Base-by-base conservation (phyloP, 2,113 vertebrate genomes). In the Pipa parva region DNA sequence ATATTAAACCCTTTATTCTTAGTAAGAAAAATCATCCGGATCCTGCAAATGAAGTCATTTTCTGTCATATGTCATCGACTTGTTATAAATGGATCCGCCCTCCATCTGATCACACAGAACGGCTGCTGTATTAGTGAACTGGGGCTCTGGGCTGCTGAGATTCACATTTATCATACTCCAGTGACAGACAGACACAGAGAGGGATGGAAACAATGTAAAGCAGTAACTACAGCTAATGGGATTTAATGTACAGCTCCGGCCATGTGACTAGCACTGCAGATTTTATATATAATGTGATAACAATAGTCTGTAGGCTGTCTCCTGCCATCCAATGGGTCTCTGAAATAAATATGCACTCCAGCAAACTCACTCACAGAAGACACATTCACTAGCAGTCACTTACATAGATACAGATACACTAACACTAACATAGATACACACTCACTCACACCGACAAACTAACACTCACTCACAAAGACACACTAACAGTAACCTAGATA, bases 11-110 rank as follows among this genome's bases (percentile, higher is more conserved):
- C 11, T 36, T 27, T 51, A 18, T 57, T 15, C 45, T 49, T 50
- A 56, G 22, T 59, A 56, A 24, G 56, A 27, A n/a, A 58, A 66
- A 66, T n/a, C 59, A 28, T 39, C 11, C 7, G 11, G 27, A 33
- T 58, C 49, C 36, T 58, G 39, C 10, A 58, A 27, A 67, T 67
- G 24, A 67, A 59, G 54, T 67, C 64, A 59, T 68, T 51, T 7
- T 18, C 64, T 68, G 64, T 36, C 55, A 67, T 68, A 12, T 68
- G 42, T 59, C 55, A 50, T 59, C 28, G 36, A 39, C 64, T 67
- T 11, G 57, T 59, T 59, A 67, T 36, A 59, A 59, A 59, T 67
- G 64, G 17, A 46, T 59, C 25, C 10, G 42, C 50, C 63, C 13
- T 9, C n/a, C 22, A 31, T 55, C 33, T 42, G 51, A 64, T 64